Conservation (phyloP, 30 jellyfish, hydroid and myxozoan genomes). For the Hydractinia echinata region DNA sequence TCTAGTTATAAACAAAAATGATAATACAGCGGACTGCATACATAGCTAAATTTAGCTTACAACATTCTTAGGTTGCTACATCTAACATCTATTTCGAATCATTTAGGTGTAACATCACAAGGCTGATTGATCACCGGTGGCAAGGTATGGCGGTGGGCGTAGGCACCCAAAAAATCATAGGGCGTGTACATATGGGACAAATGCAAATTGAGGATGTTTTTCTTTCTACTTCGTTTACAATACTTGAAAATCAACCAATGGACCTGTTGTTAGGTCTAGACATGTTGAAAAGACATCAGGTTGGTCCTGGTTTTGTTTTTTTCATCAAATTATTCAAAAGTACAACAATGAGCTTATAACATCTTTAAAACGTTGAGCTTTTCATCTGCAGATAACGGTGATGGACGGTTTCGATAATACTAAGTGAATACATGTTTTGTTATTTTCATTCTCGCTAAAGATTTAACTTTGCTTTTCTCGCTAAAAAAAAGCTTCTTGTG, state of each 20-base stretch:
- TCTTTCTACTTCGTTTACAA: slow-evolving; percentile 82
- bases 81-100: neutral
- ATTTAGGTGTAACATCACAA: slow-evolving; percentile 66
- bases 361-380: too few species aligned
- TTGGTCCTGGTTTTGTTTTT: slow-evolving; percentile 7
- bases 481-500: too few species aligned
- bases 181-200: slow-evolving; percentile 92
- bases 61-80: neutral
- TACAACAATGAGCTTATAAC: too few species aligned
- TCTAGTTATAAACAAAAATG: too few species aligned
- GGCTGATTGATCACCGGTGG: slow-evolving; percentile 90
- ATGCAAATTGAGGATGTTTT: slow-evolving; percentile 80
- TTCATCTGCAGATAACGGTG: too few species aligned
- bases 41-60: too few species aligned
- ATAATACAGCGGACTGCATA: too few species aligned
- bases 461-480: too few species aligned
- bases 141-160: slow-evolving; percentile 98
- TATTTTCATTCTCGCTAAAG: too few species aligned
- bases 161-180: slow-evolving; percentile 91
- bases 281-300: slow-evolving; percentile 98
- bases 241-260: slow-evolving; percentile 93
- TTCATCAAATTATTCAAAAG: too few species aligned
- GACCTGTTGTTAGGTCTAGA: slow-evolving; percentile 92
- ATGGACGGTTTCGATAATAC: too few species aligned
- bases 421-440: too few species aligned